Conservation (phyloP, 2,113 vertebrate species). For the Daboia siamensis region DNA sequence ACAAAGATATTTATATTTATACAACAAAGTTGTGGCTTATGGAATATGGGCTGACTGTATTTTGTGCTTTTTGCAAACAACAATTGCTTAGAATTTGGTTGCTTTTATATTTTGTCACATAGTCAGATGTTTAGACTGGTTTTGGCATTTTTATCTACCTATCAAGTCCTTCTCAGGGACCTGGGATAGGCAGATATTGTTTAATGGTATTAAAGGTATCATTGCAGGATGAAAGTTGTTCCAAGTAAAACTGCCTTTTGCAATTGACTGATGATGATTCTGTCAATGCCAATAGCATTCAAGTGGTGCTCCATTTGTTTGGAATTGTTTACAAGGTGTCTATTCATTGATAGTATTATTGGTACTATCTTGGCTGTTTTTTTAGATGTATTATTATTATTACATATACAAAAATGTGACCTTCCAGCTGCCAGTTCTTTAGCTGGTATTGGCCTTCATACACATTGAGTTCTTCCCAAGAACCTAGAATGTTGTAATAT, state of each 20-base stretch:
- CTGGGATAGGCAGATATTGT: neutral
- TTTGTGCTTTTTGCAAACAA: neutral
- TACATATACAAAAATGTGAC: neutral
- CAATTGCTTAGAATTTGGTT: neutral
- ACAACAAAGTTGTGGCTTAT: neutral
- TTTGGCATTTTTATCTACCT: neutral
- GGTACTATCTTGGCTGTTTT: neutral
- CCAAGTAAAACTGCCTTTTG: neutral
- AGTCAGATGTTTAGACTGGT: neutral
- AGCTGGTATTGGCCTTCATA: neutral
- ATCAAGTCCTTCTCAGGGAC: neutral
- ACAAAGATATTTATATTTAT: neutral
- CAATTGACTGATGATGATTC: neutral
- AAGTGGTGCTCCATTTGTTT: neutral
- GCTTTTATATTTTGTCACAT: neutral
- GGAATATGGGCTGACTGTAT: neutral
- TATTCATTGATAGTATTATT: neutral
- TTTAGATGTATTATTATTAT: neutral
- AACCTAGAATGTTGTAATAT: neutral
- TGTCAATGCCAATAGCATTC: neutral
- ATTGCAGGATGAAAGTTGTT: neutral
- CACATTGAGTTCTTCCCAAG: neutral
- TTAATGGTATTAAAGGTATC: neutral
- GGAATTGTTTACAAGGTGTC: neutral
- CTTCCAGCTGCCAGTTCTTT: neutral